These are phyloP conservation scores for Rhinogobius similis DNA, from an alignment of 2,113 vertebrate genomes.

Conservation along the genomic window DNA sequence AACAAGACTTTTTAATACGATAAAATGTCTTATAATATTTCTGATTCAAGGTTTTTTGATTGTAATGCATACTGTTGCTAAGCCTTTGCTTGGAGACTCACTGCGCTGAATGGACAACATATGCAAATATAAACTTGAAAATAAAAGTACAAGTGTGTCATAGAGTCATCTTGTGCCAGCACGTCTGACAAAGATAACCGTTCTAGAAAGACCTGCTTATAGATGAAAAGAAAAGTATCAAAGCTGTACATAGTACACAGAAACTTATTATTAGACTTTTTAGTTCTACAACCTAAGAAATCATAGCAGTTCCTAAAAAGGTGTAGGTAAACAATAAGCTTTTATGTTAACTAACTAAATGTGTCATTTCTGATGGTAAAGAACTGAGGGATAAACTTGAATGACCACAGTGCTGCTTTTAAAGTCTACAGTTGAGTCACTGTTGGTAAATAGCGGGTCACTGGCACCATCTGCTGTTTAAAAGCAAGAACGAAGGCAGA, in stretches of 20 bases:
- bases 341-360: too few relatives aligned
- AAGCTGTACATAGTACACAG: not conserved
- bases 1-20: not conserved
- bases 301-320: too few relatives aligned
- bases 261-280: too few relatives aligned
- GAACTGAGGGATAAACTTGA: not conserved
- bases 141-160: too few relatives aligned
- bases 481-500: not conserved
- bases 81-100: too few relatives aligned
- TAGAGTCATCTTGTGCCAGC: too few relatives aligned
- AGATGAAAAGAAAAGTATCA: too few relatives aligned
- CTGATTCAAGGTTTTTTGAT: not conserved
- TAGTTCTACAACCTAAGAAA: too few relatives aligned
- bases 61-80: too few relatives aligned
- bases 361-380: not conserved
- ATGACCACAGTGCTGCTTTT: not conserved
- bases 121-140: too few relatives aligned
- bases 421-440: not conserved
- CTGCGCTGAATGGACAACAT: too few relatives aligned
- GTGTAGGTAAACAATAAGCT: too few relatives aligned
- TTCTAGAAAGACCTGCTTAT: constrained; percentile 10
- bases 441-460: not conserved
- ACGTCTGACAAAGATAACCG: constrained; percentile 6
- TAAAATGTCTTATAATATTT: not conserved
- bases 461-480: constrained; percentile 67